These are phyloP conservation scores for Eustalomyia histrio DNA, from an alignment of 2,888 invertebrate species.

Conservation along the genomic window DNA sequence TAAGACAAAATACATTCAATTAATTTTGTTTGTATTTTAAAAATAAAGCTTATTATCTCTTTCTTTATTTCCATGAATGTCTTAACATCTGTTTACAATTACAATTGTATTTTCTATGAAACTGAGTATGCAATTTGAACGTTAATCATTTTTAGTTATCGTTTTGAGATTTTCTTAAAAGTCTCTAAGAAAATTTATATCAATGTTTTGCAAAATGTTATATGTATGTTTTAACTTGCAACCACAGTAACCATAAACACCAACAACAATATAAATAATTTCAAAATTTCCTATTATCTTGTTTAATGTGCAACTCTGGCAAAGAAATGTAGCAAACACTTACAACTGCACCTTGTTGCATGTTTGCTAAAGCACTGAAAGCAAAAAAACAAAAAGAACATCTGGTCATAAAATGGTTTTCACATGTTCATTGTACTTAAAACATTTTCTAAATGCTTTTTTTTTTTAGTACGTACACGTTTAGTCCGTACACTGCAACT, in stretches of 20 bases:
- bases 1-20: not conserved
- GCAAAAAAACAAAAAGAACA: conserved; percentile 20
- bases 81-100: conserved; percentile 31
- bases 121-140: conserved; percentile 16
- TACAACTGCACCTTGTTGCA: conserved; percentile 50
- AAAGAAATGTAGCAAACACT: conserved; percentile 6
- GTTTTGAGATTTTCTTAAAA: conserved; percentile 5
- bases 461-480: not conserved
- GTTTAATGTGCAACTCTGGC: conserved; percentile 24
- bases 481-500: not conserved
- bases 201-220: not conserved
- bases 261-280: conserved; percentile 44
- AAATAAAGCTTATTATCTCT: conserved; percentile 3
- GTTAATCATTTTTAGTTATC: conserved; percentile 29
- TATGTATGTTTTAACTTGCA: not conserved
- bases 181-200: not conserved
- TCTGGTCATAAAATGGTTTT: conserved; percentile 25
- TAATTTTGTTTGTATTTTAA: not conserved
- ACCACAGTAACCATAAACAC: conserved; percentile 10
- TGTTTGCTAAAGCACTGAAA: conserved; percentile 26
- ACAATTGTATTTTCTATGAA: conserved; percentile 16
- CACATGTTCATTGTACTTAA: not conserved
- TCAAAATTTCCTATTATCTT: conserved; percentile 21
- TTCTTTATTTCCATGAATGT: not conserved
- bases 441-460: not conserved